Evolutionary conservation across 2,888 invertebrate species (phyloP).

Genomic region (Gryllus longicercus): DNA sequence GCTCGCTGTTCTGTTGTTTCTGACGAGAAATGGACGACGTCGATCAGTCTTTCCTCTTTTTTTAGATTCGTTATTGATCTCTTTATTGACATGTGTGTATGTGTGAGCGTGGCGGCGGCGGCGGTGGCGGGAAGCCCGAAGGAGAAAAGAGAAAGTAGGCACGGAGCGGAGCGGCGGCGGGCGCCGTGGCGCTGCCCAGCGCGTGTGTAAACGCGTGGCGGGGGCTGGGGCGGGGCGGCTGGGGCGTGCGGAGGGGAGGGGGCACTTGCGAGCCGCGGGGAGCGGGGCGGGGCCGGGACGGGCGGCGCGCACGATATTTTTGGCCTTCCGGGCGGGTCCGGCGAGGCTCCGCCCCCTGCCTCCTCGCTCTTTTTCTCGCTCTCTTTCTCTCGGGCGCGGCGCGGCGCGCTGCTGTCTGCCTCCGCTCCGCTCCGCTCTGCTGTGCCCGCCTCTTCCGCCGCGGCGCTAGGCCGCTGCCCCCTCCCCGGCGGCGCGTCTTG

Average conservation of each 20-base stretch:
- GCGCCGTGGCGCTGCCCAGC: neutral
- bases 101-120: neutral
- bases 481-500: neutral
- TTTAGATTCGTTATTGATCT: conserved; percentile 17
- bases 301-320: neutral
- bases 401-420: neutral
- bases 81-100: conserved; percentile 17
- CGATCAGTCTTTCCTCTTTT: conserved; percentile 6
- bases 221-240: neutral
- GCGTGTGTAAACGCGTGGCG: neutral
- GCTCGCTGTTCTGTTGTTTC: neutral
- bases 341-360: neutral
- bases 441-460: neutral
- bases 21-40: conserved; percentile 17
- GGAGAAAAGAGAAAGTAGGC: neutral
- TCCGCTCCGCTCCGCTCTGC: neutral
- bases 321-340: neutral
- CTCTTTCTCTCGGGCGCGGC: neutral
- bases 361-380: neutral
- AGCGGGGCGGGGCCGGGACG: neutral
- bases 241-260: neutral
- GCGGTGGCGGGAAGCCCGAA: neutral
- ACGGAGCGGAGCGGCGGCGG: neutral
- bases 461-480: neutral
- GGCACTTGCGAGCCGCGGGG: neutral